Conservation (phyloP, 2,113 vertebrate species). For the Platysternon megacephalum region DNA sequence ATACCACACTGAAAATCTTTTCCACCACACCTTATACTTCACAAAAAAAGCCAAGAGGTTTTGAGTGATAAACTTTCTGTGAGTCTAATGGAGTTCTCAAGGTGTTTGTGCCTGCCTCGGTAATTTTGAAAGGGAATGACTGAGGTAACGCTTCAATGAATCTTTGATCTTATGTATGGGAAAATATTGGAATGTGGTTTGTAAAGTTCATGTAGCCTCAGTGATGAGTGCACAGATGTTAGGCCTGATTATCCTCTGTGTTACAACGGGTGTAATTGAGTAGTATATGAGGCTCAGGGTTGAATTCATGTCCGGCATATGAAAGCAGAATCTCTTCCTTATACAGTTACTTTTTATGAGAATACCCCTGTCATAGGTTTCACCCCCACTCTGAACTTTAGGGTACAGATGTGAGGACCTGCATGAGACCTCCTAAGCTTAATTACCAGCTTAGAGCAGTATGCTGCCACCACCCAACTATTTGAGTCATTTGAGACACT, state of each 20-base stretch:
- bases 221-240: background rate
- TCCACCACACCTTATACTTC: background rate
- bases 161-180: background rate
- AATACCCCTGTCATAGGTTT: too few relatives aligned
- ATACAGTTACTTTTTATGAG: background rate
- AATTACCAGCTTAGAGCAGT: too few relatives aligned
- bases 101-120: background rate
- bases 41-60: accelerated
- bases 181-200: background rate
- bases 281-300: background rate
- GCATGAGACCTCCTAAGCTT: too few relatives aligned
- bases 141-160: background rate
- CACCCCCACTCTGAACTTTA: too few relatives aligned
- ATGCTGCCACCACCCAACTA: too few relatives aligned
- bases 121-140: background rate
- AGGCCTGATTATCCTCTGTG: background rate
- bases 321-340: background rate
- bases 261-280: background rate
- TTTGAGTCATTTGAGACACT: too few relatives aligned
- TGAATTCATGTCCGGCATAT: background rate
- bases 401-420: too few relatives aligned
- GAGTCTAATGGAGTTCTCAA: background rate
- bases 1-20: background rate
- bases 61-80: background rate
- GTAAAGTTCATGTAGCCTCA: background rate